Evolutionary conservation across 2,888 invertebrate genomes (phyloP), one percentile per base, ranked within the genome.

Genomic region (Sinopyrophorus schimmeli): DNA sequence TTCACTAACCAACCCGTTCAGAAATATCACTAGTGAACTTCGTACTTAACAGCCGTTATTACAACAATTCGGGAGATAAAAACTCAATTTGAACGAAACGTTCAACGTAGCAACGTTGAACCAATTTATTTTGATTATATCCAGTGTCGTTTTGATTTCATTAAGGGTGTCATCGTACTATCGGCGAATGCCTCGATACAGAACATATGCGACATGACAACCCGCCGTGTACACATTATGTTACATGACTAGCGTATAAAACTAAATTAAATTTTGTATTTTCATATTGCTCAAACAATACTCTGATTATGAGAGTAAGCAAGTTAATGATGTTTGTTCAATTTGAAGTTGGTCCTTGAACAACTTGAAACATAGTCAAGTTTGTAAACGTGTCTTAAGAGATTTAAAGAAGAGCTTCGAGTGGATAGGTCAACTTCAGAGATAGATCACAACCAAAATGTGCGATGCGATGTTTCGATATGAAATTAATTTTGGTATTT

Each of bases 141-240:
- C 62, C 64, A 60, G 65, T 59, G 66, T 61, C 67, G 69, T 69
- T 71, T 69, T 70, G 69, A 70, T 70, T 70, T 70, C 69, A 70
- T 70, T 69, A 68, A 68, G 69, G 65, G 67, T 66, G 68, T 67
- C 67, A 66, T 68, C 66, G 61, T 60, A 63, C 63, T 63, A 64
- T 63, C 57, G 63, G 61, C 59, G 58, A 48, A 35, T 41, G 58
- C 54, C 59, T 62, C 61, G 66, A 63, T 65, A 65, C 64, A 55
- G 64, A 66, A 68, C 65, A 66, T 63, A 65, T 66, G 65, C 64
- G 63, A 66, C 65, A 61, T 63, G 52, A 47, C 47, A 51, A 43
- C 43, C 39, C 42, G 63, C 60, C 63, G 63, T 62, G 63, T 62
- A 64, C 61, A 61, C 60, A 60, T 59, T 58, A 59, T 61, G 59